Conservation (phyloP, 1,140 invertebrate genomes). For the Neuroterus valhalla region DNA sequence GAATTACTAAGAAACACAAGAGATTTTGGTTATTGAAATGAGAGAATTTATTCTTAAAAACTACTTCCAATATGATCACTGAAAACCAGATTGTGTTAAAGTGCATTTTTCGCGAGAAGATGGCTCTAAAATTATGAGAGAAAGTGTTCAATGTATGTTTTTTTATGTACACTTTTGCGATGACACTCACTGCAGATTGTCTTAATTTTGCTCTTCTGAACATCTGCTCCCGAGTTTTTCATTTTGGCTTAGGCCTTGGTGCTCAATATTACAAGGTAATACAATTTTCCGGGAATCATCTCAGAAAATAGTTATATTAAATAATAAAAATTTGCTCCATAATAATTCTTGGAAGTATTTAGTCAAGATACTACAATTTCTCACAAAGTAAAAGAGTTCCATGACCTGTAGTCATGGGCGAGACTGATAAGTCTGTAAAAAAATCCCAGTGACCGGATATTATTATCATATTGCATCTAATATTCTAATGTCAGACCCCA, state of each 20-base stretch:
- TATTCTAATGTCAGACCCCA: not conserved
- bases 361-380: not conserved
- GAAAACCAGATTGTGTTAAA: not conserved
- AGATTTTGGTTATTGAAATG: not conserved
- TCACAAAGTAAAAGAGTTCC: not conserved
- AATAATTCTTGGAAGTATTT: not conserved
- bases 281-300: not conserved
- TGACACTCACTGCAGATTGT: conserved; percentile 60
- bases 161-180: conserved; percentile 42
- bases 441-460: not conserved
- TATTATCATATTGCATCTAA: conserved; percentile 16
- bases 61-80: not conserved
- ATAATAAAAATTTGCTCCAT: not conserved
- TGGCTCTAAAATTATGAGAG: conserved; percentile 10
- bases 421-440: conserved; percentile 18
- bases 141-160: conserved; percentile 27
- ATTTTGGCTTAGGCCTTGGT: conserved; percentile 62
- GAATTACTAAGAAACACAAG: too few relatives aligned
- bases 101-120: conserved; percentile 16
- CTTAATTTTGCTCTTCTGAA: conserved; percentile 61
- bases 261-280: conserved; percentile 64
- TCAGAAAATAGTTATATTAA: conserved; percentile 21
- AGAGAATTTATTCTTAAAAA: not conserved
- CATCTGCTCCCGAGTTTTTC: conserved; percentile 61
- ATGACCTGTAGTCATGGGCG: not conserved